phyloP scores from a whole-genome alignment of 1,140 invertebrate species.

The Plectrocnemia conspersa region DNA sequence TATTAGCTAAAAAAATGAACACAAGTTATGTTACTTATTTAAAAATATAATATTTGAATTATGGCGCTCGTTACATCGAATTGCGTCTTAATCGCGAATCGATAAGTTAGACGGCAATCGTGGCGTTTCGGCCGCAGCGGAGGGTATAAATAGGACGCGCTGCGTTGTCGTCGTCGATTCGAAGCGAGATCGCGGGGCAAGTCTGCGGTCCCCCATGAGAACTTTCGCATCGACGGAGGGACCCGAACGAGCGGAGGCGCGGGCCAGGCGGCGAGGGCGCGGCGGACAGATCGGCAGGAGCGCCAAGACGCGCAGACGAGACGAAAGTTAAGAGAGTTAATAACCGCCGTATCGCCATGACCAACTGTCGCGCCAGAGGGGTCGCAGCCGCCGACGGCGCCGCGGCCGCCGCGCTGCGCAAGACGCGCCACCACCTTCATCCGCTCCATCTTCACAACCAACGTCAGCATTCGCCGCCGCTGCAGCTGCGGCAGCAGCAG shows the following conservation, averaged over 20 bases:
- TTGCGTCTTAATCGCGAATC: too few relatives aligned
- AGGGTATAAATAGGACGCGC: conserved; percentile 5
- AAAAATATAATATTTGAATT: neutral
- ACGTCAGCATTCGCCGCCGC: neutral
- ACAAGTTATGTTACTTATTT: too few relatives aligned
- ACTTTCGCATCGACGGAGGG: conserved; percentile 5
- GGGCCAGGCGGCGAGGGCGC: conserved; percentile 5
- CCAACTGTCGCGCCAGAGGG: conserved; percentile 28
- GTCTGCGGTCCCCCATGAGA: conserved; percentile 4
- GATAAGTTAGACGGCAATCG: too few relatives aligned
- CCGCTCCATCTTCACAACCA: neutral
- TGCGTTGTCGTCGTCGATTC: conserved; percentile 7
- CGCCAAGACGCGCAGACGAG: neutral
- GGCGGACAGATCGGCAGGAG: neutral
- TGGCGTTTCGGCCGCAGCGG: neutral
- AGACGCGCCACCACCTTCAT: neutral
- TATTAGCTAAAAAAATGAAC: too few relatives aligned
- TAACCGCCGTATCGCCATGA: conserved; percentile 21
- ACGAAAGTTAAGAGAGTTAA: neutral
- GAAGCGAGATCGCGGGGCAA: conserved; percentile 11
- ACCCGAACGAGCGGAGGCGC: neutral
- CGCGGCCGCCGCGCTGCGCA: neutral
- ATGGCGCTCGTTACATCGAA: neutral
- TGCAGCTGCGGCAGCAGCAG: conserved; percentile 20
- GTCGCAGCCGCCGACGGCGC: conserved; percentile 18